A percentile compares a stretch with the other conserved stretches of the same genome.
phyloP scores from a whole-genome alignment of 1,140 invertebrate genomes.

The Atopsyche davidsoni region DNA sequence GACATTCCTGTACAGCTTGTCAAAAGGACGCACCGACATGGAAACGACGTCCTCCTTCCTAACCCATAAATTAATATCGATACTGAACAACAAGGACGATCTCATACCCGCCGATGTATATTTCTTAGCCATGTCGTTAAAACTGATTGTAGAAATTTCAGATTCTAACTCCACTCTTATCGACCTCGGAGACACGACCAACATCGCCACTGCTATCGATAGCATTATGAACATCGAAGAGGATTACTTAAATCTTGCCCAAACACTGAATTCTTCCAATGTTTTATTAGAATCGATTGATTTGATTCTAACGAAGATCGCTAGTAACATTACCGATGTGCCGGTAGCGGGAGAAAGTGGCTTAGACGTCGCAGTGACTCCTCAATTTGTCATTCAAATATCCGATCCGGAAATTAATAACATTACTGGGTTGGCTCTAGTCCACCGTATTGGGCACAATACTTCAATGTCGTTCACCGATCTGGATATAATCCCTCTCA shows the following conservation, averaged over 20 bases:
- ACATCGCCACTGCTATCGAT: conserved; percentile 46
- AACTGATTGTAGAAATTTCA: conserved; percentile 36
- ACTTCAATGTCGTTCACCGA: conserved; percentile 39
- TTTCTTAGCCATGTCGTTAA: conserved; percentile 47
- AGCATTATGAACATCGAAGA: conserved; percentile 43
- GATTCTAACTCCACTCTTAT: conserved; percentile 34
- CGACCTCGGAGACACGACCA: conserved; percentile 40
- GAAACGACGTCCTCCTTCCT: conserved; percentile 37
- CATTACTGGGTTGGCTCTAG: conserved; percentile 52
- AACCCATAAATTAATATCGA: conserved; percentile 35
- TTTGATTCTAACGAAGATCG: conserved; percentile 38
- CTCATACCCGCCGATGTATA: conserved; percentile 49
- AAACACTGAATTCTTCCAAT: conserved; percentile 50
- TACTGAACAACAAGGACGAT: conserved; percentile 36
- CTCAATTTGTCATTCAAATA: conserved; percentile 46
- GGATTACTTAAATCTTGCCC: conserved; percentile 40
- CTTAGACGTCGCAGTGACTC: conserved; percentile 38
- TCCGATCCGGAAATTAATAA: conserved; percentile 49
- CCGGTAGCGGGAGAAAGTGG: conserved; percentile 25
- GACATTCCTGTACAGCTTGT: conserved; percentile 39
- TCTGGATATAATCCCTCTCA: conserved; percentile 42
- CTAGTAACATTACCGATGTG: conserved; percentile 30
- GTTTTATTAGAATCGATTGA: conserved; percentile 48
- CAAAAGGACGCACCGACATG: conserved; percentile 35
- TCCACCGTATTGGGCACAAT: conserved; percentile 29